phyloP scores from a whole-genome alignment of 2,888 invertebrate species.

The Lottia gigantea region DNA sequence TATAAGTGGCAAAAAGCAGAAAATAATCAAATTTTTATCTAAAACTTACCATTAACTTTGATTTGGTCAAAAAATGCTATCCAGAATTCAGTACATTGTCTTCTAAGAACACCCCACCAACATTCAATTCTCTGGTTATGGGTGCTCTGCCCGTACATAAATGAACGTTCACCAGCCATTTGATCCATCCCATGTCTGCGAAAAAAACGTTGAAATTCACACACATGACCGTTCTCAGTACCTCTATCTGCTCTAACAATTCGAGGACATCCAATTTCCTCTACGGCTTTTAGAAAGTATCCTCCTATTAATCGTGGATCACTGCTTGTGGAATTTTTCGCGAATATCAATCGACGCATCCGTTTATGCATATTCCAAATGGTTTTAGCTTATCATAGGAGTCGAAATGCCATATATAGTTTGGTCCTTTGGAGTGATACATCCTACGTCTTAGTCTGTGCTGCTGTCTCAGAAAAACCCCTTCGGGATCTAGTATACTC shows the following conservation, averaged over 20 bases:
- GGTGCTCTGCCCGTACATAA: background rate
- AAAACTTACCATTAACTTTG: background rate
- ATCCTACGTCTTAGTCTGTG: constrained; percentile 19
- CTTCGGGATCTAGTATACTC: constrained; percentile 23
- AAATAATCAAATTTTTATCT: constrained; percentile 1
- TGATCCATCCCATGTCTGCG: constrained; percentile 1
- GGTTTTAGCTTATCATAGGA: constrained; percentile 30
- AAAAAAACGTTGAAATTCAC: background rate
- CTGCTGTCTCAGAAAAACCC: constrained; percentile 16
- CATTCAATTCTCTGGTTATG: constrained; percentile 12
- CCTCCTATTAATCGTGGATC: background rate
- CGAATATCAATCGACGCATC: constrained; percentile 22
- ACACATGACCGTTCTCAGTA: background rate
- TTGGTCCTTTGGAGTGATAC: constrained; percentile 25
- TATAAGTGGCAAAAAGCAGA: constrained; percentile 1
- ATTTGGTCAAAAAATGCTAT: constrained; percentile 1
- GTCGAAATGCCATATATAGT: constrained; percentile 29
- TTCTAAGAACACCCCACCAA: constrained; percentile 2
- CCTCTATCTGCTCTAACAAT: background rate
- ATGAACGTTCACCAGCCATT: background rate
- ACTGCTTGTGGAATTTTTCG: constrained; percentile 3
- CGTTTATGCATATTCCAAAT: constrained; percentile 29
- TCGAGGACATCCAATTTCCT: constrained; percentile 1
- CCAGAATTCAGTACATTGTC: constrained; percentile 1
- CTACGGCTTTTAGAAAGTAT: background rate